Base-by-base conservation (phyloP, 2,888 invertebrate genomes). In the Drosophila flavopinicola region DNA sequence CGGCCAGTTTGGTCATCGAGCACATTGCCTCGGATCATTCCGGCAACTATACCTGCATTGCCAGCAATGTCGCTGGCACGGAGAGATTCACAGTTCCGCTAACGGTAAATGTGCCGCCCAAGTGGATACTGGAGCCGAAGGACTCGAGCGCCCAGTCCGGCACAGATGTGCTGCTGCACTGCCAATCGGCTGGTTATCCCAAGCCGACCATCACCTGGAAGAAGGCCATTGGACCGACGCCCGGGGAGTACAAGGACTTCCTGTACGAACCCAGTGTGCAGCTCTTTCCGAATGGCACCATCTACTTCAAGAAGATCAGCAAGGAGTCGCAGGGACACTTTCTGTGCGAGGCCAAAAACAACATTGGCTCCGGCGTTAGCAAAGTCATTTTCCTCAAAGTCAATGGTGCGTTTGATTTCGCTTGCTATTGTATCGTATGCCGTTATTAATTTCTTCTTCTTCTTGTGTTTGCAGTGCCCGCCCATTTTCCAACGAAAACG, bases 151-250 rank as follows among this genome's bases (percentile, higher is more conserved):
- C 95, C 35, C 95, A 96, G 6, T 94, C 96, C 0, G 96, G 95
- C 1, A 95, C 96, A 89, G 96, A 96, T 88, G 95, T 97, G 17
- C 94, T 94, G 13, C 92, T 98, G 37, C 95, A 97, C 88, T 98
- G 98, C 90, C 96, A 96, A 91, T 97, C 97, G 0, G 96, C 97
- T 63, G 98, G 98, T 1, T 98, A 97, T 91, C 98, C 98, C 0
- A 95, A 95, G 65, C 98, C 98, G 3, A 93, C 93, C 6, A 95
- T 98, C 49, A 96, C 95, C 7, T 98, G 98, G 98, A 95, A 95
- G 78, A 96, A 96, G 90, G 96, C 97, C 24, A 95, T 95, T 64
- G 97, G 97, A 93, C 93, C 92, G 92, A 89, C 93, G 91, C 91
- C 95, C 93, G 95, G 95, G 23, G 96, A 96, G 90, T 96, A 96